Conservation (phyloP, 1,140 invertebrate genomes). For the Oedothorax gibbosus region DNA sequence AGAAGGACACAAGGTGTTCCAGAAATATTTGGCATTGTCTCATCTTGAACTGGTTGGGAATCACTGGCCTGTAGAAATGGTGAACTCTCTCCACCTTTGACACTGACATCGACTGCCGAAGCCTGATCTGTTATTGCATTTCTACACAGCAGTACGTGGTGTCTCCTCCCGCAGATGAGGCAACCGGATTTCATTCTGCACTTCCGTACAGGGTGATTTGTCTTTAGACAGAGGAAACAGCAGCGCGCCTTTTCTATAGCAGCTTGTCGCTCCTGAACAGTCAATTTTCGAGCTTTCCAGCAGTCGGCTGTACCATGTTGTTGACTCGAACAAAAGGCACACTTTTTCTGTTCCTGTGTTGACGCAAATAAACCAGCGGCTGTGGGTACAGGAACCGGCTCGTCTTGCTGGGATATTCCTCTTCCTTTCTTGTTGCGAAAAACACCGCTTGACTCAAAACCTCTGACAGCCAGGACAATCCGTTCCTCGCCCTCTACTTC, state of each 20-base stretch:
- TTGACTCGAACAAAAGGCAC: constrained; percentile 15
- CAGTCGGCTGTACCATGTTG: constrained; percentile 19
- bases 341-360: not conserved
- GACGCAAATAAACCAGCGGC: constrained; percentile 13
- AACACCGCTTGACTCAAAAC: too few species aligned
- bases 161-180: constrained; percentile 16
- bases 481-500: too few species aligned
- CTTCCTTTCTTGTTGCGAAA: too few species aligned
- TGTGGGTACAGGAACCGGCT: not conserved
- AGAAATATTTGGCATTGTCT: not conserved
- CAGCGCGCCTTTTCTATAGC: constrained; percentile 5
- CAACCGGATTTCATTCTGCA: constrained; percentile 14
- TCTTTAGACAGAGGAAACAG: constrained; percentile 16
- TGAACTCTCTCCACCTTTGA: not conserved
- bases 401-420: too few species aligned
- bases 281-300: not conserved
- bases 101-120: not conserved
- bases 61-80: too few species aligned
- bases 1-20: not conserved
- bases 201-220: not conserved
- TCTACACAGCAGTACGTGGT: constrained; percentile 21
- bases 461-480: too few species aligned
- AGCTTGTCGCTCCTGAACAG: constrained; percentile 15
- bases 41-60: not conserved
- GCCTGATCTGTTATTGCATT: constrained; percentile 7